Percentiles rank a stretch among this genome's conserved stretches.
Evolutionary conservation across 2,888 invertebrate species (phyloP).

Genomic region (Horisme vitalbata): DNA sequence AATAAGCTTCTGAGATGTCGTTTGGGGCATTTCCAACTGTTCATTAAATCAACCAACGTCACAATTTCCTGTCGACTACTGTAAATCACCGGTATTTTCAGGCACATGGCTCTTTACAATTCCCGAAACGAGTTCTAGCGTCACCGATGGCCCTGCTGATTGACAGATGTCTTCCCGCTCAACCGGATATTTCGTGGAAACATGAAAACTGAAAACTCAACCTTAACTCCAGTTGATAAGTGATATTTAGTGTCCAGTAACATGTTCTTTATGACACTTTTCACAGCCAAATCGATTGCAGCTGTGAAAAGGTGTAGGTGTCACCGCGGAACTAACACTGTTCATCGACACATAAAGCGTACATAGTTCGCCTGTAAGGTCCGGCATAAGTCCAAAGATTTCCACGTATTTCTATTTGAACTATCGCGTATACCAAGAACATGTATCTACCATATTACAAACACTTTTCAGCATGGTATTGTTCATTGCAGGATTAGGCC

Average conservation of each 20-base stretch:
- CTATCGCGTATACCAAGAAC: too few relatives aligned
- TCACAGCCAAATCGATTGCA: slow-evolving; percentile 57
- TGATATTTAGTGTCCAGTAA: slow-evolving; percentile 29
- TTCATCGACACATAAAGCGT: slow-evolving; percentile 52
- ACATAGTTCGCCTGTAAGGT: slow-evolving; percentile 38
- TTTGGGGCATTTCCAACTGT: slow-evolving; percentile 26
- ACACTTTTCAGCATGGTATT: too few relatives aligned
- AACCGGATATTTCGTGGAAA: slow-evolving; percentile 32
- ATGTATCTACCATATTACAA: too few relatives aligned
- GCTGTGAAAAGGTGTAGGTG: slow-evolving; percentile 53
- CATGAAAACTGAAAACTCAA: slow-evolving; percentile 32
- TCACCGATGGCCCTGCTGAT: slow-evolving; percentile 58
- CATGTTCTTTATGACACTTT: slow-evolving; percentile 42
- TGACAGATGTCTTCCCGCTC: slow-evolving; percentile 73
- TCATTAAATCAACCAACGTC: slow-evolving; percentile 41
- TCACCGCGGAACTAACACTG: slow-evolving; percentile 53
- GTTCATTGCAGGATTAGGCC: too few relatives aligned
- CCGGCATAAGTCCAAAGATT: slow-evolving; percentile 4
- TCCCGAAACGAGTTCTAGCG: slow-evolving; percentile 59
- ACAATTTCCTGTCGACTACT: slow-evolving; percentile 41
- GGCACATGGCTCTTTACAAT: slow-evolving; percentile 53
- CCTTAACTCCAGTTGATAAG: slow-evolving; percentile 43
- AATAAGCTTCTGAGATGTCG: slow-evolving; percentile 5
- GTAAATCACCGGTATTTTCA: slow-evolving; percentile 36
- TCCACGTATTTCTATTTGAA: slow-evolving; percentile 1